These are phyloP conservation scores for Araneus ventricosus DNA, from an alignment of 1,140 invertebrate genomes.

Conservation along the genomic window DNA sequence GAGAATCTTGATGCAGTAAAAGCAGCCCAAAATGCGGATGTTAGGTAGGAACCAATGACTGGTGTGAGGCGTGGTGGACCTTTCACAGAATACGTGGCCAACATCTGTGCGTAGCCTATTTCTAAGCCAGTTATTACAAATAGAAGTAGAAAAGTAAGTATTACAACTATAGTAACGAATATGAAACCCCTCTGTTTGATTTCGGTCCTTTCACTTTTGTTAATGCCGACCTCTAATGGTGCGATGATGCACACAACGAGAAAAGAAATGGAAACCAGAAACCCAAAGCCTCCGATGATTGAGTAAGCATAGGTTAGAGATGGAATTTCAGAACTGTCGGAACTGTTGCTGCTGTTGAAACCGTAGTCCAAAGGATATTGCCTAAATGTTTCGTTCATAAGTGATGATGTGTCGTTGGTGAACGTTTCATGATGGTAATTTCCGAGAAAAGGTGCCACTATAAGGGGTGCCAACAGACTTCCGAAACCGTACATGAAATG, in stretches of 20 bases:
- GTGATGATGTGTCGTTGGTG: background rate
- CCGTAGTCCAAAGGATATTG: background rate
- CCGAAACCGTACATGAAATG: constrained; percentile 83
- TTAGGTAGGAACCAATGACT: constrained; percentile 79
- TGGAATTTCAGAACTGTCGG: background rate
- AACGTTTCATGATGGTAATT: constrained; percentile 48
- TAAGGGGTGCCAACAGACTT: constrained; percentile 82
- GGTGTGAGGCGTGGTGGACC: constrained; percentile 78
- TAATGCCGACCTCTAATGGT: background rate
- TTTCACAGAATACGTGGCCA: constrained; percentile 80
- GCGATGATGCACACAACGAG: constrained; percentile 20
- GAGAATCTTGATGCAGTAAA: constrained; percentile 79
- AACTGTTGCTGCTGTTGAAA: background rate
- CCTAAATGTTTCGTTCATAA: background rate
- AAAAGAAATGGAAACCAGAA: constrained; percentile 7
- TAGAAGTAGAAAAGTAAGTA: constrained; percentile 81
- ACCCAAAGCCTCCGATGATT: background rate
- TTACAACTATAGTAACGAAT: constrained; percentile 76
- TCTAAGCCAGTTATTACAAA: constrained; percentile 82
- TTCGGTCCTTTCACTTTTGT: background rate
- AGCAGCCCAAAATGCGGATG: constrained; percentile 82
- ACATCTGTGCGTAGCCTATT: constrained; percentile 81
- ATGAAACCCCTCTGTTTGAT: background rate
- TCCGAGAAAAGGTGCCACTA: constrained; percentile 81
- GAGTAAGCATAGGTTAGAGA: constrained; percentile 31